Conservation (phyloP, 2,797 vertebrate species). For the Anomalospiza imberbis region DNA sequence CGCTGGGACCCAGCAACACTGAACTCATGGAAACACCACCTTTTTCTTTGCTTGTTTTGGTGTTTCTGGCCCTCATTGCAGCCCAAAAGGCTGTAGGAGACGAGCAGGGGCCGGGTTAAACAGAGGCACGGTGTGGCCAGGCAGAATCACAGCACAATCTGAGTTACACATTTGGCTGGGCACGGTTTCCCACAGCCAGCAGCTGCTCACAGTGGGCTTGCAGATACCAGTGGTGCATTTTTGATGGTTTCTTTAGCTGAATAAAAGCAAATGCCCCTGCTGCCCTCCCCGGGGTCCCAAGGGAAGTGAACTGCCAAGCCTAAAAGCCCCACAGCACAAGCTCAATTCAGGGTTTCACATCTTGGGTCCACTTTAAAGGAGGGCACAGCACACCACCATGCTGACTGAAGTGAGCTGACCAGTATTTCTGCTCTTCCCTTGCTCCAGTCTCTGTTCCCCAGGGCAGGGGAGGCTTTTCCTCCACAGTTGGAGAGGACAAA, state of each 20-base stretch:
- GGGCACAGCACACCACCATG: not conserved
- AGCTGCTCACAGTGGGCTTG: not conserved
- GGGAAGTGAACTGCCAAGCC: not conserved
- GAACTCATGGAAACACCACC: not conserved
- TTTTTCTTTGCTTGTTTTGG: not conserved
- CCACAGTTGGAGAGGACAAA: not conserved
- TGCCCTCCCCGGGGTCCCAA: not conserved
- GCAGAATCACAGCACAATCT: rapidly evolving
- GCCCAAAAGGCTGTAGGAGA: not conserved
- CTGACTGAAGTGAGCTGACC: not conserved
- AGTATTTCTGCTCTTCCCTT: not conserved
- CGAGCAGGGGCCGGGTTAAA: not conserved
- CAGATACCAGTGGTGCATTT: not conserved
- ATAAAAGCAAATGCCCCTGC: not conserved
- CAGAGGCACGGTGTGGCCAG: not conserved
- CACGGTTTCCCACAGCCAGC: not conserved
- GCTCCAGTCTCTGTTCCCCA: not conserved
- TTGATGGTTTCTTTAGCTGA: not conserved
- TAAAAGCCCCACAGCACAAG: not conserved
- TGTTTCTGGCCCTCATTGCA: not conserved
- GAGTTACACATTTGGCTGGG: not conserved
- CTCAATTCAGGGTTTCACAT: not conserved
- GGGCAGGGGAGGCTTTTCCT: not conserved
- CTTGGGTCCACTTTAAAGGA: not conserved
- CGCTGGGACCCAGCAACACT: not conserved